Percentiles rank a stretch among this genome's conserved stretches.
These are phyloP conservation scores for Mirounga angustirostris DNA, from an alignment of 2,113 vertebrate genomes.

Conservation along the genomic window DNA sequence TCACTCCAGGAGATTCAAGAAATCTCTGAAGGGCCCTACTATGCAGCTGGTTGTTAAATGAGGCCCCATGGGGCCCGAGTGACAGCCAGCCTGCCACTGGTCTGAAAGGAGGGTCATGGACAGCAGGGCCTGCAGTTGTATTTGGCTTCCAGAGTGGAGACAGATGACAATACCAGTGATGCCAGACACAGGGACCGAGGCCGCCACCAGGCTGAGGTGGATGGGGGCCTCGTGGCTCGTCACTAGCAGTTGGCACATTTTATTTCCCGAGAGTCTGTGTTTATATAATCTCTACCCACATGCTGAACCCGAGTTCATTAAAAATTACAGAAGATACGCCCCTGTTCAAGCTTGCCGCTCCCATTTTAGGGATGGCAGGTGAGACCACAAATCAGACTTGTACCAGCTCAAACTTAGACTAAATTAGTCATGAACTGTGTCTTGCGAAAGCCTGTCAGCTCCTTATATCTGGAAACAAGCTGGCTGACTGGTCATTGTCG, in stretches of 20 bases:
- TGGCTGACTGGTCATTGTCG: background rate
- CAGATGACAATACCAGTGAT: background rate
- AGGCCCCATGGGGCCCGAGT: background rate
- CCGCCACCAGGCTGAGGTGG: background rate
- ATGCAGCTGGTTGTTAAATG: background rate
- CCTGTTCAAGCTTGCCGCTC: background rate
- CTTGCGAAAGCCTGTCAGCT: background rate
- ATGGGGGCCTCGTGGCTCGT: background rate
- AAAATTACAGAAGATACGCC: background rate
- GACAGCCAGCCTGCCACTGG: background rate
- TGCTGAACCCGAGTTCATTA: background rate
- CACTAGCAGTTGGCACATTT: background rate
- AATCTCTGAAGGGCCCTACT: background rate
- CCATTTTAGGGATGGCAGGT: background rate
- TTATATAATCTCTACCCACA: fast-evolving
- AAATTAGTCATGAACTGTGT: background rate
- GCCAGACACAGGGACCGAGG: background rate
- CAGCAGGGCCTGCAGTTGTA: background rate
- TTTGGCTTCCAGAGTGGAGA: background rate
- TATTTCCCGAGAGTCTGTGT: background rate
- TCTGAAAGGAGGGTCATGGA: background rate
- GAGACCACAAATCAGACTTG: background rate
- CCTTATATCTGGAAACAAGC: background rate
- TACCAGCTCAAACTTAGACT: background rate
- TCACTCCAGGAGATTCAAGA: background rate